Conservation (phyloP, 2,888 invertebrate species). For the Drosophila melanosoma region DNA sequence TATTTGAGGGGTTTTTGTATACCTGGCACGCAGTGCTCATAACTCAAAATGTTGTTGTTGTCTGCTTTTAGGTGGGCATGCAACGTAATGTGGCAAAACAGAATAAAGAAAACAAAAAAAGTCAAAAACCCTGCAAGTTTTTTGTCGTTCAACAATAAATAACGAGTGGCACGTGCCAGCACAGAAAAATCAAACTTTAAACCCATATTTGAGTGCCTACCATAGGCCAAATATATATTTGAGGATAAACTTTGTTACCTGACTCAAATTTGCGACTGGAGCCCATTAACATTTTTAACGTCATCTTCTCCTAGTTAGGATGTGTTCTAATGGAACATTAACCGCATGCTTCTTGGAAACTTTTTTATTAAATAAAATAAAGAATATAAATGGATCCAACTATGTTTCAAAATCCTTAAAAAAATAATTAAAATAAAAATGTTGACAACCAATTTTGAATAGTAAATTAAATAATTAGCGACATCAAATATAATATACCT, state of each 20-base stretch:
- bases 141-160: slow-evolving; percentile 77
- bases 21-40: slow-evolving; percentile 76
- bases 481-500: background rate
- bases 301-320: background rate
- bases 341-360: background rate
- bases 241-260: background rate
- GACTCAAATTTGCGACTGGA: background rate
- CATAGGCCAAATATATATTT: background rate
- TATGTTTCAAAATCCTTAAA: background rate
- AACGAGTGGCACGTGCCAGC: slow-evolving; percentile 77
- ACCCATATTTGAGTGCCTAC: slow-evolving; percentile 16
- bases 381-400: background rate
- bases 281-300: background rate
- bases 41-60: slow-evolving; percentile 67
- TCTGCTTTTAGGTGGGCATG: slow-evolving; percentile 26
- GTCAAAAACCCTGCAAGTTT: slow-evolving; percentile 50
- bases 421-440: background rate
- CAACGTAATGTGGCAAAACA: slow-evolving; percentile 73
- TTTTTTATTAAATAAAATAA: background rate
- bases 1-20: slow-evolving; percentile 51
- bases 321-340: background rate
- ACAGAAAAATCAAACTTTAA: slow-evolving; percentile 18
- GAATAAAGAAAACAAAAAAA: slow-evolving; percentile 62
- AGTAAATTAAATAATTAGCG: background rate
- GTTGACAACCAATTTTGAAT: background rate